Evolutionary conservation across 2,113 vertebrate species (phyloP).

Genomic region (Percina caprodes): DNA sequence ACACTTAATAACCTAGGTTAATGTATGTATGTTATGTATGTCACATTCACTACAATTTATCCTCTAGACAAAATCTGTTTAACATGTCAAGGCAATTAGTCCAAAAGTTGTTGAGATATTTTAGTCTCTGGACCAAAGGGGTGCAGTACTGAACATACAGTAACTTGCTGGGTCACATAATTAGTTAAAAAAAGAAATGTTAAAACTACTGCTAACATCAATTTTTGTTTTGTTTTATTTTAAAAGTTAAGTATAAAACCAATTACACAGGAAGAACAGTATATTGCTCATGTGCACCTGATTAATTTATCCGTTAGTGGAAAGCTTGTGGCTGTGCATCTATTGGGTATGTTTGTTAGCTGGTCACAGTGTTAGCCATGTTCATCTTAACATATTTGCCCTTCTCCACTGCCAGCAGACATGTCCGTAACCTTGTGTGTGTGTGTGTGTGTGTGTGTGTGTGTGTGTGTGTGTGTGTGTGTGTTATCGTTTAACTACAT

Average conservation of each 20-base stretch:
- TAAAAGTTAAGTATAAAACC: neutral
- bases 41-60: neutral
- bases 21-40: too few species aligned
- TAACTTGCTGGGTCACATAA: neutral
- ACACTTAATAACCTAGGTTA: too few species aligned
- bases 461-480: neutral
- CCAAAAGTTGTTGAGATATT: neutral
- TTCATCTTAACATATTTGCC: neutral
- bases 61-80: neutral
- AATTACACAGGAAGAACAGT: neutral
- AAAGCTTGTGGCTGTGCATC: conserved; percentile 3
- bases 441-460: neutral
- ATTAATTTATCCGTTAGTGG: neutral
- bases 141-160: neutral
- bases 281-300: neutral
- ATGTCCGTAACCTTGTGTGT: neutral
- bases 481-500: too few species aligned
- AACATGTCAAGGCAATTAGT: neutral
- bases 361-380: conserved; percentile 26
- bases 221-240: neutral
- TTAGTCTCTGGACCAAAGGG: neutral
- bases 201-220: neutral
- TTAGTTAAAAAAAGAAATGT: too few species aligned
- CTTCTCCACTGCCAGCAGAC: neutral
- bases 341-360: neutral